A percentile compares a stretch with the other conserved stretches of the same genome.
Evolutionary conservation across 2,888 invertebrate genomes (phyloP).

Genomic region (Microplitis manilae): DNA sequence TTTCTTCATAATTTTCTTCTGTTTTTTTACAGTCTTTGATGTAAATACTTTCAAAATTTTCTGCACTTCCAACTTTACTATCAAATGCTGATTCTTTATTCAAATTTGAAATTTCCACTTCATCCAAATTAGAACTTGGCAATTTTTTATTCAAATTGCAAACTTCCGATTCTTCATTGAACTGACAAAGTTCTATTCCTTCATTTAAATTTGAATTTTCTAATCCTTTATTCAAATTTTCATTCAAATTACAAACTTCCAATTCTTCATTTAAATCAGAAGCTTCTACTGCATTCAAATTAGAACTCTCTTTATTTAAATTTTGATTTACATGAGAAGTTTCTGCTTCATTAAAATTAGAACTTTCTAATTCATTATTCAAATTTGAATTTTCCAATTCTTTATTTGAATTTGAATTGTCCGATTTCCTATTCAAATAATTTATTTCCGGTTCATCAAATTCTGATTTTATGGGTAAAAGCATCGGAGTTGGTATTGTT

Average conservation of each 20-base stretch:
- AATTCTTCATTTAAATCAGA: neutral
- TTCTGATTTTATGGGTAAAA: no score
- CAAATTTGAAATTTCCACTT: neutral
- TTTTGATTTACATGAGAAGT: neutral
- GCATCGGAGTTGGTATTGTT: neutral
- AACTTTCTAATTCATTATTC: neutral
- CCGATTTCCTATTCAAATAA: no score
- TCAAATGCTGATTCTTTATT: neutral
- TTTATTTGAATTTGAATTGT: neutral
- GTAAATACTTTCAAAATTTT: neutral
- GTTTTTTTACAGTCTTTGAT: neutral
- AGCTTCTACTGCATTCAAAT: neutral
- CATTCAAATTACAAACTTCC: neutral
- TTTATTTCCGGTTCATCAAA: no score
- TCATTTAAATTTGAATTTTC: neutral
- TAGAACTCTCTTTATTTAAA: neutral
- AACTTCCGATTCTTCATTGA: neutral
- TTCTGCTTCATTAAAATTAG: neutral
- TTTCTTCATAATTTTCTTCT: neutral
- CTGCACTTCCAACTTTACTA: neutral
- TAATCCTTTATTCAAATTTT: neutral
- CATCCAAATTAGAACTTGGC: neutral
- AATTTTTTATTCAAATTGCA: neutral
- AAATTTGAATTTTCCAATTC: neutral
- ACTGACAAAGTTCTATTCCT: neutral